Conservation (phyloP, 2,113 vertebrate genomes). For the Haliaeetus leucogaster region DNA sequence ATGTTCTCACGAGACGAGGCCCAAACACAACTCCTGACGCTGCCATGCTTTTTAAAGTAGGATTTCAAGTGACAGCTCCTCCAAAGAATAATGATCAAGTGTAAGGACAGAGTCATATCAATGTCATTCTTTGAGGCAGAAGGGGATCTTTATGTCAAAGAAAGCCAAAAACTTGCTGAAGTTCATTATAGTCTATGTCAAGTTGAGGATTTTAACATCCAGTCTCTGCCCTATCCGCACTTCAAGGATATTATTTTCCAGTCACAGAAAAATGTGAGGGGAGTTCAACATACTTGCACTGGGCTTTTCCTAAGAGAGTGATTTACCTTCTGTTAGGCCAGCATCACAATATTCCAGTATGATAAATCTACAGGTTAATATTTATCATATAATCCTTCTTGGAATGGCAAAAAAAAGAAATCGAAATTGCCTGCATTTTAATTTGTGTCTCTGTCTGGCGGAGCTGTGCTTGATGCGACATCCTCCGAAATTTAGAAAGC, state of each 20-base stretch:
- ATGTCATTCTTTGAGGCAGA: constrained; percentile 5
- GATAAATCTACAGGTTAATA: background rate
- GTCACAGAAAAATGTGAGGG: background rate
- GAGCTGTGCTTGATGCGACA: background rate
- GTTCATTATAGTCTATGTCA: constrained; percentile 11
- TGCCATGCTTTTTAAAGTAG: background rate
- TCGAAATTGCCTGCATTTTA: background rate
- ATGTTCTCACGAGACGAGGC: background rate
- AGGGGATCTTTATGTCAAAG: constrained; percentile 18
- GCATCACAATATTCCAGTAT: background rate
- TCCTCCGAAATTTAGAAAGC: background rate
- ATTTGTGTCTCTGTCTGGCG: background rate
- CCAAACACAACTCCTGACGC: background rate
- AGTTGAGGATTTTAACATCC: background rate
- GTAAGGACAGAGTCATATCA: background rate
- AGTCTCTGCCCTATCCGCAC: background rate
- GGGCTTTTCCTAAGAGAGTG: background rate
- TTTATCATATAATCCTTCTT: background rate
- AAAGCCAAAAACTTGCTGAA: background rate
- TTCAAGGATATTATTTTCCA: constrained; percentile 7
- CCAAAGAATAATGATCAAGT: background rate
- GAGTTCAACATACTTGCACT: background rate
- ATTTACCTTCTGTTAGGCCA: background rate
- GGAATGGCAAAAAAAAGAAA: background rate
- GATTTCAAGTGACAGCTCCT: constrained; percentile 31